Percentiles rank a stretch among this genome's conserved stretches.
Conservation (phyloP, 1,140 invertebrate species). For the Linepithema humile region DNA sequence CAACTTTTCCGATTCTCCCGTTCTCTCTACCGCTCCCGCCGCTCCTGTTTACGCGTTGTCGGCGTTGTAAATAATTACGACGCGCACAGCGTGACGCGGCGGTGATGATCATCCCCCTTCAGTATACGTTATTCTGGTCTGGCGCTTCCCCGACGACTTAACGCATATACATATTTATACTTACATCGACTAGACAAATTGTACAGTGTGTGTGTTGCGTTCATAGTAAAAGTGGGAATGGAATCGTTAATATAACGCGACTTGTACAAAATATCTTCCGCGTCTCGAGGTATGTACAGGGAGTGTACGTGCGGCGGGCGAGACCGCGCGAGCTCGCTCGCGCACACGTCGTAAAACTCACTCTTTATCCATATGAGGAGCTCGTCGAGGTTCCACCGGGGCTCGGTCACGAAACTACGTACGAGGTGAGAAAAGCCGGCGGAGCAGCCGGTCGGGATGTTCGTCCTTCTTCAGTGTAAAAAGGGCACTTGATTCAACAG, state of each 20-base stretch:
- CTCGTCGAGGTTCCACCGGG: constrained; percentile 24
- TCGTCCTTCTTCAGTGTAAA: constrained; percentile 76
- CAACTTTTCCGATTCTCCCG: constrained; percentile 29
- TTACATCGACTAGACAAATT: constrained; percentile 73
- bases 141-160: constrained; percentile 44
- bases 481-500: constrained; percentile 83
- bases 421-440: constrained; percentile 41
- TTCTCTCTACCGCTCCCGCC: constrained; percentile 3
- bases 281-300: constrained; percentile 67
- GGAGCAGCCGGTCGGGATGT: constrained; percentile 21
- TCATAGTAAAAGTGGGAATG: constrained; percentile 64
- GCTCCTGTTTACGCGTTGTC: constrained; percentile 35
- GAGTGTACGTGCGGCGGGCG: constrained; percentile 49
- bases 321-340: constrained; percentile 55
- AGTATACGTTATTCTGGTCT: constrained; percentile 75
- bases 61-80: constrained; percentile 45
- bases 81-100: constrained; percentile 7
- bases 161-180: constrained; percentile 69
- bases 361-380: background rate
- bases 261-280: constrained; percentile 82
- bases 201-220: constrained; percentile 63
- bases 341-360: constrained; percentile 65
- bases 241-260: constrained; percentile 68
- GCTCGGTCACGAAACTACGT: constrained; percentile 60
- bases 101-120: constrained; percentile 62